These are phyloP conservation scores for Cataglyphis albicans DNA, from an alignment of 2,888 invertebrate species.

Conservation along the genomic window DNA sequence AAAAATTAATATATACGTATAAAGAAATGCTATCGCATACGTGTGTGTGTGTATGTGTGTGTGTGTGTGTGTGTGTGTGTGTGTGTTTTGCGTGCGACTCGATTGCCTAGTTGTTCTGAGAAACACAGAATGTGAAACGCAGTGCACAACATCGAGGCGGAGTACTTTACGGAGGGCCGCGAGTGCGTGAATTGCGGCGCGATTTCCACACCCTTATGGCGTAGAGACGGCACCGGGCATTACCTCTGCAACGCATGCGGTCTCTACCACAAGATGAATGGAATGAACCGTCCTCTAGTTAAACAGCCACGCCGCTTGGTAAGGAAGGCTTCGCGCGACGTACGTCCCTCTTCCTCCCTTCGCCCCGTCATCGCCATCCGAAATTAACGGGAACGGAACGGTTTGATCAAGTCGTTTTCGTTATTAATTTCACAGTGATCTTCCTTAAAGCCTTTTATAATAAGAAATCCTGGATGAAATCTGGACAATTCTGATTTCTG, in stretches of 20 bases:
- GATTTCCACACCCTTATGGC: conserved; percentile 98
- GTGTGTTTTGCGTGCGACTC: background rate
- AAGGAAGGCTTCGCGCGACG: conserved; percentile 88
- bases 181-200: conserved; percentile 99
- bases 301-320: conserved; percentile 97
- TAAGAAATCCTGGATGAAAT: background rate
- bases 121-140: conserved; percentile 62
- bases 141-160: conserved; percentile 85
- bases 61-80: background rate
- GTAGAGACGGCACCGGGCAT: conserved; percentile 98
- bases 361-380: conserved; percentile 79
- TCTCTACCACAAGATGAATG: conserved; percentile 99
- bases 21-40: background rate
- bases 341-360: conserved; percentile 80
- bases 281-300: conserved; percentile 96
- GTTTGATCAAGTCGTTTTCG: background rate
- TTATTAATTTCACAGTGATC: background rate
- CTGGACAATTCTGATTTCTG: background rate
- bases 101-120: conserved; percentile 4
- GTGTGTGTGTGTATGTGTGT: background rate
- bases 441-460: background rate
- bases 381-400: conserved; percentile 12
- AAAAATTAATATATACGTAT: too few relatives aligned
- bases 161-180: conserved; percentile 91
- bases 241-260: conserved; percentile 99